Evolutionary conservation across 2,888 invertebrate species (phyloP), one percentile per base, ranked within the genome.

Genomic region (Brenthis ino): DNA sequence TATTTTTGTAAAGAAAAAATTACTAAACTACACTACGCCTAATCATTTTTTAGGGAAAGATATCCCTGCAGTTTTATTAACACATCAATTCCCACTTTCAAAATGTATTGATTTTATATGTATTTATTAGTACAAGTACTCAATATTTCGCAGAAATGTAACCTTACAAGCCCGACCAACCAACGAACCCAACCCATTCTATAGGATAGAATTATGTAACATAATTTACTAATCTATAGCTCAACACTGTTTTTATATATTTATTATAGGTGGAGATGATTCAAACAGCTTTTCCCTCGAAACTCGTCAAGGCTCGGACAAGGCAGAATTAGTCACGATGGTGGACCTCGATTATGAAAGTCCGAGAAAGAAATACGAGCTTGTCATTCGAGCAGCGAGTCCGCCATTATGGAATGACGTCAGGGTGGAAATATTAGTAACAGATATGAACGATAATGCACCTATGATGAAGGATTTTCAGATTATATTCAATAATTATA

Each of bases 311-410:
- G 97, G 97, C 0, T 95, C 96, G 0, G 97, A 97, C 77, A 95
- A 96, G 72, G 98, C 98, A 0, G 97, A 98, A 82, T 91, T 99
- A 3, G 94, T 97, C 0, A 98, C 98, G 0, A 95, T 97, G 93
- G 96, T 97, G 0, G 98, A 99, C 80, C 87, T 99, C 51, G 99
- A 99, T 89, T 99, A 98, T 84, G 99, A 99, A 85, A 97, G 98
- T n/a, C 94, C 96, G 0, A 95, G 97, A 72, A 99, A 99, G 85
- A 96, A 95, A 71, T 99, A 97, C 84, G 96, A 98, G 82, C 89
- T 99, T 3, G 94, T 98, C 28, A 95, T 99, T 5, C 93, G 98
- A 66, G 99, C 99, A 0, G 96, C 98, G 0, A 98, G 98, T 74
- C 97, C 97, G 0, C 98, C 98, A 0, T 85, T 98, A 6, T 94